A percentile compares a stretch with the other conserved stretches of the same genome.
phyloP scores from a whole-genome alignment of 1,140 invertebrate genomes.

The Drosophila lowei region DNA sequence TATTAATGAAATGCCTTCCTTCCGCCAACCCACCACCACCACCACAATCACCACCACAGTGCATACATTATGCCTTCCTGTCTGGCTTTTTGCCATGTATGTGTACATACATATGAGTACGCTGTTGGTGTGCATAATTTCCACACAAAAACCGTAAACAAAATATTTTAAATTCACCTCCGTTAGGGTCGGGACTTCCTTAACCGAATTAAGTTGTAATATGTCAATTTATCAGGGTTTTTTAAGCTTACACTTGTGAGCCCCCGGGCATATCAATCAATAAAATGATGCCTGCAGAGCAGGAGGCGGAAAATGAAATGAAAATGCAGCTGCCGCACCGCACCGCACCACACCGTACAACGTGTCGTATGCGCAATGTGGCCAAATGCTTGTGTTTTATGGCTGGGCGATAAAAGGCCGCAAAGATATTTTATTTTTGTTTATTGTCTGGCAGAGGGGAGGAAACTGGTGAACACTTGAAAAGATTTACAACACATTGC shows the following conservation, averaged over 20 bases:
- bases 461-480: slow-evolving; percentile 28
- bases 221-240: slow-evolving; percentile 71
- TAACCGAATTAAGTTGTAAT: slow-evolving; percentile 54
- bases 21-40: neutral
- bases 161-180: slow-evolving; percentile 23
- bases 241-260: slow-evolving; percentile 62
- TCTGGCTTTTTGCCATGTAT: slow-evolving; percentile 13
- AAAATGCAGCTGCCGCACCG: slow-evolving; percentile 34
- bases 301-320: slow-evolving; percentile 42
- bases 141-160: slow-evolving; percentile 11
- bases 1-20: slow-evolving; percentile 70
- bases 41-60: neutral
- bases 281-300: slow-evolving; percentile 39
- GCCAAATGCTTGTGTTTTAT: slow-evolving; percentile 43
- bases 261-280: slow-evolving; percentile 26
- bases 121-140: slow-evolving; percentile 13
- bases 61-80: slow-evolving; percentile 49
- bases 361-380: slow-evolving; percentile 60
- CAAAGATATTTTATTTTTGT: slow-evolving; percentile 52
- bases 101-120: neutral
- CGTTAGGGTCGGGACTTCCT: neutral
- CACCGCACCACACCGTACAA: neutral
- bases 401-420: slow-evolving; percentile 49
- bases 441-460: slow-evolving; percentile 19
- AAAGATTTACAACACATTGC: slow-evolving; percentile 72